Evolutionary conservation across 2,113 vertebrate species (phyloP).

Genomic region (Xiphorhynchus elegans): DNA sequence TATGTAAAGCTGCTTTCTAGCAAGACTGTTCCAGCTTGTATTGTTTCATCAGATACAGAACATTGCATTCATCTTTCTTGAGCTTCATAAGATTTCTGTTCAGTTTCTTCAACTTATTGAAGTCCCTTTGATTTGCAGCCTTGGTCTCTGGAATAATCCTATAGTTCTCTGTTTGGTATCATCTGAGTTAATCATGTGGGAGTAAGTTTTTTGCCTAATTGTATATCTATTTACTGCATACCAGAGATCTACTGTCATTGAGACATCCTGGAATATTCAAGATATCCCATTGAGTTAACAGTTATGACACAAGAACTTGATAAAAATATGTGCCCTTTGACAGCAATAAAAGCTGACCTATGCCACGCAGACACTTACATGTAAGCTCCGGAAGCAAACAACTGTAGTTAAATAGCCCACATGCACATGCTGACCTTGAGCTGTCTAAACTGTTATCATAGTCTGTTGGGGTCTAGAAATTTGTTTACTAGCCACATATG

Average conservation of each 20-base stretch:
- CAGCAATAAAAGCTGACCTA: neutral
- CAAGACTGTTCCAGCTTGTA: neutral
- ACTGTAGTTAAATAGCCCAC: neutral
- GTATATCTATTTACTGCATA: neutral
- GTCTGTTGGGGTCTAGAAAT: neutral
- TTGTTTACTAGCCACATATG: neutral
- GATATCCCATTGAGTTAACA: neutral
- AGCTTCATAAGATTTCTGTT: neutral
- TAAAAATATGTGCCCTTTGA: neutral
- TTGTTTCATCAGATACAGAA: neutral
- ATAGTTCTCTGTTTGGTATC: neutral
- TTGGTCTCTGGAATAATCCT: neutral
- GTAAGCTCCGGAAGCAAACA: neutral
- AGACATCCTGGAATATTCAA: neutral
- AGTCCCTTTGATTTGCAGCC: neutral
- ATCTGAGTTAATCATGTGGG: neutral
- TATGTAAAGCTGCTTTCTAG: neutral
- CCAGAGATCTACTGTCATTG: neutral
- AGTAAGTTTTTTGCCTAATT: neutral
- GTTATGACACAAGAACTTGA: neutral
- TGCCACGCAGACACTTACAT: fast-evolving
- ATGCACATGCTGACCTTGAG: neutral
- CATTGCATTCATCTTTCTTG: neutral
- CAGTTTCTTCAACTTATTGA: neutral
- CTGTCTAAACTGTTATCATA: neutral